Evolutionary conservation across 1,140 invertebrate species (phyloP).

Genomic region (Belonocnema kinseyi): DNA sequence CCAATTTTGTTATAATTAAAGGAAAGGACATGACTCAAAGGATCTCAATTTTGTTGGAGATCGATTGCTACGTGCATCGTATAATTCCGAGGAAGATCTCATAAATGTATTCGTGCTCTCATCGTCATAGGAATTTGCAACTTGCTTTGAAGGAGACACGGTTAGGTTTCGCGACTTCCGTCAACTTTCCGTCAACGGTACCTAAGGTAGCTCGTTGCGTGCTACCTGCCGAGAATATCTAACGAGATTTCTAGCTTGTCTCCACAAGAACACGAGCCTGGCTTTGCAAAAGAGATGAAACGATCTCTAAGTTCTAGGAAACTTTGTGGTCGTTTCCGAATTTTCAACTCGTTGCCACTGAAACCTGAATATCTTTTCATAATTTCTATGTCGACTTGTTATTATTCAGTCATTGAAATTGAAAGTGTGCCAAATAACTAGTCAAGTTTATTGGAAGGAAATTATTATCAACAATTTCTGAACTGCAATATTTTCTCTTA

Average conservation of each 20-base stretch:
- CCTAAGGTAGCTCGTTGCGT: conserved; percentile 10
- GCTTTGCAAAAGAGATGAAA: not conserved
- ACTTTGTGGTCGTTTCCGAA: not conserved
- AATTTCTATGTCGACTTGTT: not conserved
- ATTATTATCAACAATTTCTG: not conserved
- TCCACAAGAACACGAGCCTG: not conserved
- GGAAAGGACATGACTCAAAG: too few relatives aligned
- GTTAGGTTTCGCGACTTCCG: conserved; percentile 15
- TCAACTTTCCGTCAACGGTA: conserved; percentile 5
- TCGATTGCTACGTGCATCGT: too few relatives aligned
- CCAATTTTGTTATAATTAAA: too few relatives aligned
- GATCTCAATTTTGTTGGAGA: too few relatives aligned
- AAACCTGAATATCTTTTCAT: not conserved
- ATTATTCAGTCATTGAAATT: not conserved
- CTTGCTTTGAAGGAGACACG: not conserved
- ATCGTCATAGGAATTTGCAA: conserved; percentile 5
- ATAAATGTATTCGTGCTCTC: not conserved
- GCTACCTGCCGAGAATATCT: conserved; percentile 14
- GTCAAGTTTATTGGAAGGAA: conserved; percentile 1
- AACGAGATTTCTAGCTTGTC: conserved; percentile 2
- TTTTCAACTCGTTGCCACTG: not conserved
- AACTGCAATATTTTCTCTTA: too few relatives aligned
- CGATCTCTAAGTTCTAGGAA: not conserved
- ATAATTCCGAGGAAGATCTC: not conserved
- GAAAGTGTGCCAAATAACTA: not conserved